Conservation (phyloP, 2,113 vertebrate species). For the Euleptes europaea region DNA sequence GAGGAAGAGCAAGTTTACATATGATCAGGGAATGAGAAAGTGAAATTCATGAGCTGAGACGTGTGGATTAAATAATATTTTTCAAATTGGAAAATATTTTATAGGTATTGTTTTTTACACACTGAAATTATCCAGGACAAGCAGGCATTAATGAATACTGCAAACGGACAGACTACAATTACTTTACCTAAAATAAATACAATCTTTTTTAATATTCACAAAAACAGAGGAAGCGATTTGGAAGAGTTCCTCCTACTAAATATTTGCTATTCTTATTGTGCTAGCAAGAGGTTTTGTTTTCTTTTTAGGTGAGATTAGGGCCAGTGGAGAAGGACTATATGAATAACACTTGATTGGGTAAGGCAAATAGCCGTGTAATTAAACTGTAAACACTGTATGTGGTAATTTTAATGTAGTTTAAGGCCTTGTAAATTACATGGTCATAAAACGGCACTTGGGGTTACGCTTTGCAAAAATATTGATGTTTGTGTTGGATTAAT, state of each 20-base stretch:
- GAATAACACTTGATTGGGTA: conserved; percentile 71
- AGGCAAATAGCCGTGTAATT: conserved; percentile 68
- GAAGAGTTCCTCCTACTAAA: conserved; percentile 45
- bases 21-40: not conserved
- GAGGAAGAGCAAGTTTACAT: not conserved
- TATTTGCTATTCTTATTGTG: conserved; percentile 71
- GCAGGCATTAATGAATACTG: conserved; percentile 37
- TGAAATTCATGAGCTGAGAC: not conserved
- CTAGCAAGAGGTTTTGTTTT: conserved; percentile 57
- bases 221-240: conserved; percentile 26
- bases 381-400: conserved; percentile 70
- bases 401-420: conserved; percentile 74
- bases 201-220: conserved; percentile 18
- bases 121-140: conserved; percentile 46
- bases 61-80: not conserved
- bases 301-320: conserved; percentile 71
- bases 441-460: conserved; percentile 58
- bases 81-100: not conserved
- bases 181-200: conserved; percentile 36
- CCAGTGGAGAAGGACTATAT: conserved; percentile 66
- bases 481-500: conserved; percentile 73
- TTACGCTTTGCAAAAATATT: conserved; percentile 75
- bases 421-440: conserved; percentile 71
- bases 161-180: conserved; percentile 40
- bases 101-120: conserved; percentile 16